A percentile compares a stretch with the other conserved stretches of the same genome.
Evolutionary conservation across 2,797 vertebrate genomes (phyloP).

Genomic region (Myripristis jacobus): DNA sequence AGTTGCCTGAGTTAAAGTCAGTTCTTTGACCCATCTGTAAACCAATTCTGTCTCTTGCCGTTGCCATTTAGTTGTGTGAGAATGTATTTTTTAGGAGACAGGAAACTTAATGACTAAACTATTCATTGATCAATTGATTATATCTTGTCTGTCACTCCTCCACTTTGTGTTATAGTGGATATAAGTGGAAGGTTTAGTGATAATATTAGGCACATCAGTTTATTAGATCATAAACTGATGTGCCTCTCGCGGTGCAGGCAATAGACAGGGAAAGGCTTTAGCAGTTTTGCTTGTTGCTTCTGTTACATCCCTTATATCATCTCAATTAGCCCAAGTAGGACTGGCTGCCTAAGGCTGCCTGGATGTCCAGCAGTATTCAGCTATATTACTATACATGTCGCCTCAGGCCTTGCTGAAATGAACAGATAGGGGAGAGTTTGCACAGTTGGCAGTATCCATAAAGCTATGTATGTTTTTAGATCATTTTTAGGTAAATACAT

Average conservation of each 20-base stretch:
- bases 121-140: no score
- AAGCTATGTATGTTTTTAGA: constrained; percentile 2
- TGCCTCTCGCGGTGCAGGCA: not conserved
- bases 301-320: not conserved
- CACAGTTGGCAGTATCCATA: constrained; percentile 13
- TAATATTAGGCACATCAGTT: no score
- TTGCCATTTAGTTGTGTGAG: no score
- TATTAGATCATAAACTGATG: not conserved
- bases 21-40: no score
- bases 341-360: constrained; percentile 9
- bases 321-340: constrained; percentile 13
- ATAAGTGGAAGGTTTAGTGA: no score
- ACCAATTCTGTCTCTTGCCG: no score
- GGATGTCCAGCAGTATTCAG: not conserved
- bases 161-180: no score
- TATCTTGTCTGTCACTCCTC: no score
- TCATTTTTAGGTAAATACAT: constrained; percentile 12
- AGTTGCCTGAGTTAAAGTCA: no score
- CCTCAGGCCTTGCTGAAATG: constrained; percentile 10
- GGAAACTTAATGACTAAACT: no score
- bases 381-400: not conserved
- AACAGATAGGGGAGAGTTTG: constrained; percentile 8
- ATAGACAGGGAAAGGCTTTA: not conserved
- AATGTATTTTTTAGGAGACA: no score
- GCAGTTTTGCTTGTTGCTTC: not conserved